Base-by-base conservation (phyloP, 2,797 vertebrate genomes). In the Girardinus metallicus region DNA sequence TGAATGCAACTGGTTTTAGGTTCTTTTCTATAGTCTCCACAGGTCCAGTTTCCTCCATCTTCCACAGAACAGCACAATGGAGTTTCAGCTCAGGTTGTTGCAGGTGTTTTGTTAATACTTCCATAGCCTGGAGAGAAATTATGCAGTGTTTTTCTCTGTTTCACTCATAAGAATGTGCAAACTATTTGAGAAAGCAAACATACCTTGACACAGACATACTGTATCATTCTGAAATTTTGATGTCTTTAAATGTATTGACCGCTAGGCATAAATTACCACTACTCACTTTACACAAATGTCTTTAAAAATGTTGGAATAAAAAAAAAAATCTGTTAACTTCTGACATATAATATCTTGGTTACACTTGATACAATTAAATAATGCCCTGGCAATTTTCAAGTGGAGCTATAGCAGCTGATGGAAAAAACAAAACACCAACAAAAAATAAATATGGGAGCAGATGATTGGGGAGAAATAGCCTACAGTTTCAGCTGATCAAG, bases 1-100 rank as follows among this genome's bases (percentile, higher is more conserved):
- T 82, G 87, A 88, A 76, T 36, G 39, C 57, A 57, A 76, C 76
- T 80, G 73, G 47, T 85, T 82, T 79, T 57, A 81, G 83, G 75
- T 89, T 85, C 34, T 74, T 82, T 81, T 68, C 76, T 11, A 12
- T 7, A 55, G 77, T 81, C 73, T 85, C 31, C 29, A 29, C 26
- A 60, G 78, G 66, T 1, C 41, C 41, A 1, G 18, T 1, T 41
- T 82, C 60, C 70, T 87, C 81, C 15, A 49, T 29, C 11, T 46
- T 51, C 29, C 0, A 1, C 62, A 64, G 81, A 78, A 77, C 26
- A 75, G 4, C 44, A 18, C 0, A 1, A 70, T 43, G 73, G 81
- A 82, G 47, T 68, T 57, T 76, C 2, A 18, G 5, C 39, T 76
- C 6, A 21, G 68, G 74, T 21, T 13, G 26, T 78, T 78, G 81